These are phyloP conservation scores for Drosophila albomicans DNA, from an alignment of 1,140 invertebrate species.

Conservation along the genomic window DNA sequence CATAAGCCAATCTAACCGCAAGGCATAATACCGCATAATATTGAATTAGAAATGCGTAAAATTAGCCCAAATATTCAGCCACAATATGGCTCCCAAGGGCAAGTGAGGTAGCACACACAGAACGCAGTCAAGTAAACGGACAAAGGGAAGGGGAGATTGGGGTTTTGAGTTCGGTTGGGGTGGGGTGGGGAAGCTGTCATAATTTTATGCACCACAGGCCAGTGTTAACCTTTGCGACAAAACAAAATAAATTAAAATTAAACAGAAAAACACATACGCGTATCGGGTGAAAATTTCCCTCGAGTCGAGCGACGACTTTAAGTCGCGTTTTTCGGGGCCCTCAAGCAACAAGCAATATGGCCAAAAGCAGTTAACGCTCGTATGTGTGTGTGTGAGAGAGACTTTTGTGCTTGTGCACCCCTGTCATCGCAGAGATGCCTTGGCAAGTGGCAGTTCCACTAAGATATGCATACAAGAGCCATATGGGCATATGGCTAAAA, in stretches of 20 bases:
- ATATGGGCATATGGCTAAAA: constrained; percentile 34
- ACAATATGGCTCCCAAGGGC: constrained; percentile 6
- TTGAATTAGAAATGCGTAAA: constrained; percentile 75
- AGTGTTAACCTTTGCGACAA: constrained; percentile 29
- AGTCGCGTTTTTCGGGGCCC: neutral
- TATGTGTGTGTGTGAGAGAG: neutral
- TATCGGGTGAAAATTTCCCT: constrained; percentile 46
- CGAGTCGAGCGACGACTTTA: constrained; percentile 36
- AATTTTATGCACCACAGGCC: constrained; percentile 40
- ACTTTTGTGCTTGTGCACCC: no score
- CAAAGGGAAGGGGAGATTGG: neutral
- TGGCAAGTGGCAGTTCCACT: neutral
- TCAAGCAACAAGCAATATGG: constrained; percentile 7
- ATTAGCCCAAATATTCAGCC: constrained; percentile 56
- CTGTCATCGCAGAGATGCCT: neutral
- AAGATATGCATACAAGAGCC: constrained; percentile 52
- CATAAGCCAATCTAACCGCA: constrained; percentile 40
- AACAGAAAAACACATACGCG: constrained; percentile 49
- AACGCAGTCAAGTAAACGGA: neutral
- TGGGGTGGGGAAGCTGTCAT: neutral
- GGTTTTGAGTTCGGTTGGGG: no score
- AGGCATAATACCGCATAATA: constrained; percentile 61
- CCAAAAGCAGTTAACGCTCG: constrained; percentile 1
- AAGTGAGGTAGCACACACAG: neutral
- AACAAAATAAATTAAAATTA: constrained; percentile 55